Percentiles rank a stretch among this genome's conserved stretches.
phyloP scores from a whole-genome alignment of 2,888 invertebrate genomes.

The Gisinianus flammeolus region DNA sequence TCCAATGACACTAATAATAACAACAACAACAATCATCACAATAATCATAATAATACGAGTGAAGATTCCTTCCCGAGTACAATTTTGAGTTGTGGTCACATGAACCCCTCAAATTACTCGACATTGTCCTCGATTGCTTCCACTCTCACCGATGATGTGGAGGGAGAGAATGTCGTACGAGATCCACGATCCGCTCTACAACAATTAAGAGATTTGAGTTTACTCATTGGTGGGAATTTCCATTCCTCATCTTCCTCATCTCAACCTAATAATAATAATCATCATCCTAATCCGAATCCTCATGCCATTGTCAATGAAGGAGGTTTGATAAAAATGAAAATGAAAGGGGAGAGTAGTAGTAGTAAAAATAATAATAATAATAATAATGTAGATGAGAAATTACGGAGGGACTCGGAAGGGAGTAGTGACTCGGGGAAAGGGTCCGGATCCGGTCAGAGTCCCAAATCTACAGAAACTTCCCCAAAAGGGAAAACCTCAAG shows the following conservation, averaged over 20 bases:
- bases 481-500: slow-evolving; percentile 14
- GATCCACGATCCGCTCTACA: slow-evolving; percentile 47
- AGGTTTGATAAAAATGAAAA: neutral
- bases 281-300: neutral
- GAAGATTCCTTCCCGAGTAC: slow-evolving; percentile 29
- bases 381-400: neutral
- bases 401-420: slow-evolving; percentile 16
- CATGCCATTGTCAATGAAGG: neutral
- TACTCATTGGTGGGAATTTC: slow-evolving; percentile 51
- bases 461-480: neutral
- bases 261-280: neutral
- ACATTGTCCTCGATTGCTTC: slow-evolving; percentile 51
- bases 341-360: neutral
- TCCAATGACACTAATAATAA: neutral
- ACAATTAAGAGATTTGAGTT: slow-evolving; percentile 52
- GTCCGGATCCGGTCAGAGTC: slow-evolving; percentile 43
- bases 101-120: slow-evolving; percentile 52
- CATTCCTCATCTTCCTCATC: neutral
- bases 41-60: slow-evolving; percentile 36
- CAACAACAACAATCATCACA: neutral
- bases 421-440: slow-evolving; percentile 55
- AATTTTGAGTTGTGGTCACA: slow-evolving; percentile 55
- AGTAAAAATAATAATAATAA: neutral
- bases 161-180: slow-evolving; percentile 4
- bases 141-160: slow-evolving; percentile 45